Conservation (phyloP, 1,140 invertebrate genomes). For the Phymorhynchus buccinoides region DNA sequence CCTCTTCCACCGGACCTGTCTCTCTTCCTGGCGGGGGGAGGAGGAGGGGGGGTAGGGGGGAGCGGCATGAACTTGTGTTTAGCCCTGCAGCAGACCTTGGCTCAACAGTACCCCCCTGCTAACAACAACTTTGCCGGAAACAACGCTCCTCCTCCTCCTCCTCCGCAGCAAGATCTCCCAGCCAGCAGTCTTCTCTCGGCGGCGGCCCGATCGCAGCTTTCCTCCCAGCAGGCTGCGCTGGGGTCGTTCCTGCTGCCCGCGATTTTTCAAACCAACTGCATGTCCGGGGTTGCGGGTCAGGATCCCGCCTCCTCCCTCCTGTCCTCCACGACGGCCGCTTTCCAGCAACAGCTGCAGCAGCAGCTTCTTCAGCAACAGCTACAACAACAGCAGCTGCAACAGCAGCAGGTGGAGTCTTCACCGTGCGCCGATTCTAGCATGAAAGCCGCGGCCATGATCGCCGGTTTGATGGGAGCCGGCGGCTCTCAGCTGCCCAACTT, state of each 20-base stretch:
- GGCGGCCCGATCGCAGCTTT: slow-evolving; percentile 62
- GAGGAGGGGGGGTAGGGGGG: neutral
- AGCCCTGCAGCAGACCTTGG: slow-evolving; percentile 48
- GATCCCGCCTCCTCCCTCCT: neutral
- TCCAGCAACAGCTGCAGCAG: slow-evolving; percentile 22
- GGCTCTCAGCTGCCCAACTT: neutral
- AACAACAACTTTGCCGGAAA: neutral
- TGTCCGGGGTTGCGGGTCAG: slow-evolving; percentile 6
- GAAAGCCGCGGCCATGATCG: slow-evolving; percentile 17
- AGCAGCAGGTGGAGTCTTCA: slow-evolving; percentile 2
- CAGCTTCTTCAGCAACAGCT: slow-evolving; percentile 26
- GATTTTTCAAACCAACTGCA: slow-evolving; percentile 12
- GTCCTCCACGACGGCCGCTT: slow-evolving; percentile 15
- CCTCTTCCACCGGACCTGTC: slow-evolving; percentile 25
- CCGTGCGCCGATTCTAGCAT: neutral
- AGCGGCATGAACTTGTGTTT: slow-evolving; percentile 19
- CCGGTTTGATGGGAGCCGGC: slow-evolving; percentile 22
- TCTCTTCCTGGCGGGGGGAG: neutral
- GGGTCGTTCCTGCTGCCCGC: slow-evolving; percentile 29
- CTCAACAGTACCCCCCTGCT: slow-evolving; percentile 52
- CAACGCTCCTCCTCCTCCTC: neutral
- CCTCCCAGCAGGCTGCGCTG: slow-evolving; percentile 49
- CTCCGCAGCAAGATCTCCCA: slow-evolving; percentile 64
- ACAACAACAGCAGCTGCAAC: neutral
- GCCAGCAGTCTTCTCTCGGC: slow-evolving; percentile 66